phyloP scores from a whole-genome alignment of 2,797 vertebrate genomes.

The Choloepus didactylus region DNA sequence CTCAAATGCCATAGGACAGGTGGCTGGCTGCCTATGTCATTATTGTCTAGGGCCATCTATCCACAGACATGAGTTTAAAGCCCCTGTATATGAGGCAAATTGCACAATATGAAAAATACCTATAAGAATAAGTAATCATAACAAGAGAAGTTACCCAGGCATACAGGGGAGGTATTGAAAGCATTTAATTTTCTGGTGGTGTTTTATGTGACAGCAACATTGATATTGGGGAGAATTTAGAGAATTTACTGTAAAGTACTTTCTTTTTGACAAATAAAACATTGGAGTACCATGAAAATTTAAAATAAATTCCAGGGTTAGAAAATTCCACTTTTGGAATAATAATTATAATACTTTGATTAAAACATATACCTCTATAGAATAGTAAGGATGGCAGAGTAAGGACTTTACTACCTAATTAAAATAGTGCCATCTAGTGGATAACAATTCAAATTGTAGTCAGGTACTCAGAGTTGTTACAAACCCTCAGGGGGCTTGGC shows the following conservation, averaged over 20 bases:
- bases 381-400: background rate
- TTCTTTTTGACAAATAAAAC: background rate
- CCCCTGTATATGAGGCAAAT: background rate
- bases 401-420: conserved; percentile 69
- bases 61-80: background rate
- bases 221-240: background rate
- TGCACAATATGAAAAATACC: background rate
- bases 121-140: background rate
- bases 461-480: background rate
- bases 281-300: background rate
- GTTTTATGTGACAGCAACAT: background rate
- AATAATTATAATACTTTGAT: background rate
- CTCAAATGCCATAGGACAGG: background rate
- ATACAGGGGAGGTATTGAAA: background rate
- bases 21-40: background rate
- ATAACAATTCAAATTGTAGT: conserved; percentile 74
- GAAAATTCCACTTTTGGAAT: background rate
- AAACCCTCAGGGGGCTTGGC: background rate
- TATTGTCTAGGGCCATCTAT: background rate
- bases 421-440: conserved; percentile 83
- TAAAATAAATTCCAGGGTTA: background rate
- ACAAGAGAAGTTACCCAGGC: background rate
- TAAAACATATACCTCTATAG: background rate
- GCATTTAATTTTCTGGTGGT: background rate
- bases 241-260: conserved; percentile 4